These are phyloP conservation scores for Hippotragus niger DNA, from an alignment of 2,113 vertebrate genomes.

Conservation along the genomic window DNA sequence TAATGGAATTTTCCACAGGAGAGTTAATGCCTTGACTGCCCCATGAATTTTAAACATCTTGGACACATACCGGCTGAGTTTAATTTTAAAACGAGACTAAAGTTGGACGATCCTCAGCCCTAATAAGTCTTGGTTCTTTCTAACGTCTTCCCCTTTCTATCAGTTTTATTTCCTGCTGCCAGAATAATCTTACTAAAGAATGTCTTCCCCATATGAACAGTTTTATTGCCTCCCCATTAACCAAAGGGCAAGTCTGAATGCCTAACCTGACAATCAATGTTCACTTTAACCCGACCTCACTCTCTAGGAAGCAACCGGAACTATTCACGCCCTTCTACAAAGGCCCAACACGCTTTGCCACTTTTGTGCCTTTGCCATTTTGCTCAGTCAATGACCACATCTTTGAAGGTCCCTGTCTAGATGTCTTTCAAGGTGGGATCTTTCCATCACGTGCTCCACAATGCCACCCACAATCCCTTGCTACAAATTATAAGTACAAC, in stretches of 20 bases:
- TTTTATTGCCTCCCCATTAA: not conserved
- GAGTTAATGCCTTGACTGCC: not conserved
- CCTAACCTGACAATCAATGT: not conserved
- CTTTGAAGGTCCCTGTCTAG: not conserved
- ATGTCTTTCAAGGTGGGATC: not conserved
- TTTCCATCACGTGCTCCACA: not conserved
- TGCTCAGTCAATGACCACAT: too few species aligned
- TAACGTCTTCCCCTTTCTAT: not conserved
- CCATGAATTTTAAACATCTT: not conserved
- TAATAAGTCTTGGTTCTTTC: not conserved
- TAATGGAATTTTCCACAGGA: constrained; percentile 22
- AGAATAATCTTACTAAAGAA: not conserved
- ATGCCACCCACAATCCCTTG: not conserved
- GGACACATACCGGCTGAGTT: not conserved
- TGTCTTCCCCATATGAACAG: not conserved
- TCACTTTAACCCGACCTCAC: not conserved
- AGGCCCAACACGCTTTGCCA: not conserved
- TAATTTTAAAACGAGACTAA: not conserved
- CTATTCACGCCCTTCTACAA: not conserved
- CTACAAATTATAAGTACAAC: not conserved
- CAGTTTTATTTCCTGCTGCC: not conserved
- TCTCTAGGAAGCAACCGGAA: not conserved
- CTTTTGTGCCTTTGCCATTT: not conserved
- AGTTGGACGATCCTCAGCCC: not conserved
- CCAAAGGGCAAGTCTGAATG: not conserved